Conservation (phyloP, 2,797 vertebrate species). For the Chelidonichthys spinosus region DNA sequence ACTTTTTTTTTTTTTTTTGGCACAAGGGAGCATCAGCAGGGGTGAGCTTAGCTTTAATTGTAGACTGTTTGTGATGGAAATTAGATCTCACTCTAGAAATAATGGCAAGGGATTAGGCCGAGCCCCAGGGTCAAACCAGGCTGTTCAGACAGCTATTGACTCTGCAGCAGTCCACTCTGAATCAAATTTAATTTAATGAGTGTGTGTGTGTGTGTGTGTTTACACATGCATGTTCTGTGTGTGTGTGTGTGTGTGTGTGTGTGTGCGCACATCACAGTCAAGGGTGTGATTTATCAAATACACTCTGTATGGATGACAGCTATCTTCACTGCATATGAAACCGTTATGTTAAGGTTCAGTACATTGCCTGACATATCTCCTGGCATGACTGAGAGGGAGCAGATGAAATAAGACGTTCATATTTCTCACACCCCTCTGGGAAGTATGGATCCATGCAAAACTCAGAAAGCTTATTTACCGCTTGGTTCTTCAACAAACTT, state of each 20-base stretch:
- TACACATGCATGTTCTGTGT: slow-evolving; percentile 48
- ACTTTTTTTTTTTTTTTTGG: slow-evolving; percentile 26
- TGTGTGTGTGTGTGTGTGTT: slow-evolving; percentile 26
- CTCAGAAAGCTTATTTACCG: slow-evolving; percentile 32
- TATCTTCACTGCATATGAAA: slow-evolving; percentile 7
- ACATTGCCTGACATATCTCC: slow-evolving; percentile 8
- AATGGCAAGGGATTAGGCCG: slow-evolving; percentile 71
- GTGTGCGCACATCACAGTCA: not conserved
- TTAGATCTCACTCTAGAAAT: slow-evolving; percentile 79
- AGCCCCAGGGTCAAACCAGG: slow-evolving; percentile 72
- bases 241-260: not conserved
- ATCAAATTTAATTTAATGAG: slow-evolving; percentile 63
- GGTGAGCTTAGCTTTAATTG: slow-evolving; percentile 70
- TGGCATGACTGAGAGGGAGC: slow-evolving; percentile 9
- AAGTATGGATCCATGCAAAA: slow-evolving; percentile 17
- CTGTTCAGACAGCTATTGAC: slow-evolving; percentile 66
- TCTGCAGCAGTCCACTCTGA: slow-evolving; percentile 58
- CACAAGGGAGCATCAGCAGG: slow-evolving; percentile 35
- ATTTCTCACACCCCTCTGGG: slow-evolving; percentile 26
- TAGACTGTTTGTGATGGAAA: slow-evolving; percentile 66
- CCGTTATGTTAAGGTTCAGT: slow-evolving; percentile 10
- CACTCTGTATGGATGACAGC: not conserved
- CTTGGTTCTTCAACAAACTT: slow-evolving; percentile 15
- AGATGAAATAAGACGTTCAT: slow-evolving; percentile 45
- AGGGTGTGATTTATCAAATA: slow-evolving; percentile 31